Evolutionary conservation across 1,140 invertebrate genomes (phyloP), one percentile per base, ranked within the genome.

Genomic region (Diplogasteroides magnus): DNA sequence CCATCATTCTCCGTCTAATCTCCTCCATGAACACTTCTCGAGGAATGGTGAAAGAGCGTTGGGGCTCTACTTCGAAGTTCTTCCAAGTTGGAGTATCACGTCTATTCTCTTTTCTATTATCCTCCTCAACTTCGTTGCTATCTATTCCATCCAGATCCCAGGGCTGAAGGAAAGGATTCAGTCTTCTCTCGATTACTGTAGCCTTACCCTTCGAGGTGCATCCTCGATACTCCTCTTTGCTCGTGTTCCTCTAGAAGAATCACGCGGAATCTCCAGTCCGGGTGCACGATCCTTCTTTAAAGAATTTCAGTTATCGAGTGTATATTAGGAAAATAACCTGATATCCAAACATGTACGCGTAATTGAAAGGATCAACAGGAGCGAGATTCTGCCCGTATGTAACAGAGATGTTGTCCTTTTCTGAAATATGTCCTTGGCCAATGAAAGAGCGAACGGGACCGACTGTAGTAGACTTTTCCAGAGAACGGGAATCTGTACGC

Each of bases 381-480:
- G 69, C 60, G 2, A 74, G 37, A 65, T 74, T 73, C 6, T 74
- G 73, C 11, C 73, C 73, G 55, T 74, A 74, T 15, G 64, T 48
- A 29, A 74, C 61, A 3, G 73, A 67, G 25, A 74, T 32, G 37
- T 74, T 74, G 58, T 74, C 73, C 11, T 32, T 23, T 56, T 67
- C 71, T 72, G 55, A 60, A 64, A 64, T 48, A 48, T 11, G 19
- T 11, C 6, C 6, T 11, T 48, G 19, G 19, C 19, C 6, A 48
- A 11, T 48, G 19, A 56, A 26, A 14, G 13, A 37, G 6, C 25
- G 29, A 6, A n/a, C 2, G 26, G 26, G 61, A 48, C 65, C 61
- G 31, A 72, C 71, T 56, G 56, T 74, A 74, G 37, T 74, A 73
- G 31, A 74, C 31, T 28, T 74, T 74, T 73, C 73, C 73, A 48